Conservation (phyloP, 2,113 vertebrate species). For the Callithrix jacchus region DNA sequence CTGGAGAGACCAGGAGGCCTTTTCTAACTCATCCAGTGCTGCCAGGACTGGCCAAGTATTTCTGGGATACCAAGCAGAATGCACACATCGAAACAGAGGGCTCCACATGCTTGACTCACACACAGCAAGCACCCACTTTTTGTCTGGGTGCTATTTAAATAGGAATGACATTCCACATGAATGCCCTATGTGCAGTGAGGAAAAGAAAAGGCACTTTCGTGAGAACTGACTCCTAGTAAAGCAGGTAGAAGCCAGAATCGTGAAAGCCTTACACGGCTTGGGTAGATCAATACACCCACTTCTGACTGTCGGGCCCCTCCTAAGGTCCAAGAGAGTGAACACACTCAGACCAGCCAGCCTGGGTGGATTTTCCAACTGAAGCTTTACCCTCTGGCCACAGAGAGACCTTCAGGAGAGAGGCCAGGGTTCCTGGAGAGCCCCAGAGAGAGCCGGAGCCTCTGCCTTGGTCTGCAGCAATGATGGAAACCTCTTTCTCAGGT, state of each 20-base stretch:
- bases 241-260: neutral
- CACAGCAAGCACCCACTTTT: neutral
- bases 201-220: neutral
- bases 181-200: neutral
- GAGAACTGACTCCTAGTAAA: neutral
- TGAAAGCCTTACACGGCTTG: neutral
- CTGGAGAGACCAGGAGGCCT: neutral
- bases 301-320: neutral
- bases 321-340: neutral
- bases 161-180: neutral
- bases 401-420: neutral
- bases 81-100: neutral
- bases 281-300: neutral
- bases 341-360: neutral
- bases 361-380: neutral
- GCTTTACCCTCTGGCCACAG: neutral
- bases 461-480: too few relatives aligned
- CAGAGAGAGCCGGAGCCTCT: neutral
- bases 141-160: neutral
- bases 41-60: neutral
- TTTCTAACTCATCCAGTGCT: neutral
- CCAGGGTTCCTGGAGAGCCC: rapidly evolving
- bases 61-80: neutral
- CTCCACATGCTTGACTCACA: neutral
- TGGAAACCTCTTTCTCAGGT: neutral